phyloP scores from a whole-genome alignment of 2,113 vertebrate species.

The Hassar affinis region DNA sequence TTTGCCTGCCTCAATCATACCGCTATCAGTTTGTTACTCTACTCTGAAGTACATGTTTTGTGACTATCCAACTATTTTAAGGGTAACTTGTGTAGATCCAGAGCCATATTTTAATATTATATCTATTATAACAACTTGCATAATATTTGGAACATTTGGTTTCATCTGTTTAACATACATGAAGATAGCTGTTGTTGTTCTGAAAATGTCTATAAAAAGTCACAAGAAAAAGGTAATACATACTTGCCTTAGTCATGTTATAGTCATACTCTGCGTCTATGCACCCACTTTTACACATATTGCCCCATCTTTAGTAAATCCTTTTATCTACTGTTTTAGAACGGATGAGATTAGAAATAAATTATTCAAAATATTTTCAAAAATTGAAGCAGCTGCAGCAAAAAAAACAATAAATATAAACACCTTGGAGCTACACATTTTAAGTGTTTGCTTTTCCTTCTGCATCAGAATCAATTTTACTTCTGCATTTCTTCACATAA shows the following conservation, averaged over 20 bases:
- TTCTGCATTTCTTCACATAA: too few relatives aligned
- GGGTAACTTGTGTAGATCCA: constrained; percentile 46
- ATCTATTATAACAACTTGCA: not conserved
- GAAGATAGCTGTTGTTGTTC: constrained; percentile 15
- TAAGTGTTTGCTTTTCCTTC: too few relatives aligned
- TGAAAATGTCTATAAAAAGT: constrained; percentile 18
- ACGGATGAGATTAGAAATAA: constrained; percentile 51
- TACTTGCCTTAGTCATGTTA: constrained; percentile 55
- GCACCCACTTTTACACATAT: constrained; percentile 36
- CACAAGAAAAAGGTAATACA: constrained; percentile 49
- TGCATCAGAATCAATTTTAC: too few relatives aligned
- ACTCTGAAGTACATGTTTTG: constrained; percentile 46
- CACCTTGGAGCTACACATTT: too few relatives aligned
- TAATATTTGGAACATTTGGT: constrained; percentile 41
- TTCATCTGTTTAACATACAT: constrained; percentile 52
- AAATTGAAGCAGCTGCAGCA: not conserved
- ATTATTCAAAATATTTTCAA: constrained; percentile 14
- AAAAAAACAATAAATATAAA: not conserved
- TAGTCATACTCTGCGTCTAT: constrained; percentile 53
- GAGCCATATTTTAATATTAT: constrained; percentile 39
- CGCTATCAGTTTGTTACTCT: constrained; percentile 37
- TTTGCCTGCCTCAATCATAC: constrained; percentile 28
- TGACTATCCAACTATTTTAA: constrained; percentile 41
- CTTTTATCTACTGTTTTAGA: constrained; percentile 55
- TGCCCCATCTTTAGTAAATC: constrained; percentile 54